A percentile compares a stretch with the other conserved stretches of the same genome.
These are phyloP conservation scores for Thunnus thynnus DNA, from an alignment of 2,113 vertebrate genomes.

Conservation along the genomic window DNA sequence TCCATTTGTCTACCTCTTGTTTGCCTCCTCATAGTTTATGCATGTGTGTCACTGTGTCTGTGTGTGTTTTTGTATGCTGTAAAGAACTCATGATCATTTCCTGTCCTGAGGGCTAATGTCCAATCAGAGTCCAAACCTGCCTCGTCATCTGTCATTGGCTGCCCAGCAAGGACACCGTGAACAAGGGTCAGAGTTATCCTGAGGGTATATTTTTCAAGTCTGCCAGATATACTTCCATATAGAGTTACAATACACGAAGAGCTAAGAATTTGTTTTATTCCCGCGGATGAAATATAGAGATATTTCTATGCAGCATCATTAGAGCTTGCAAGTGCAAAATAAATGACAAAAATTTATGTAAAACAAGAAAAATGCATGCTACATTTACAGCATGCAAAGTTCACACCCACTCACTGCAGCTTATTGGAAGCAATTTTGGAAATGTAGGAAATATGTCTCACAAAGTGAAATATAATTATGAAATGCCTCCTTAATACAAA, in stretches of 20 bases:
- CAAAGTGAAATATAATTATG: no score
- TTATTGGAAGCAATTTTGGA: neutral
- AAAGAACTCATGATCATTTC: conserved; percentile 34
- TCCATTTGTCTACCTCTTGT: neutral
- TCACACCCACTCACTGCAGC: no score
- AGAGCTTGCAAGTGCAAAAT: neutral
- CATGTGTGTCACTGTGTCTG: neutral
- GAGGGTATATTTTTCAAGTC: neutral
- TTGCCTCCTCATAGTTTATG: neutral
- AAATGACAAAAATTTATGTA: no score
- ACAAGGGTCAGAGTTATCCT: conserved; percentile 1
- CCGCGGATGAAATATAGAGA: neutral
- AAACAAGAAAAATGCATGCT: no score
- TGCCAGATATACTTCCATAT: neutral
- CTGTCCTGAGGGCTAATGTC: conserved; percentile 51
- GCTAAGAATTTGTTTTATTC: neutral
- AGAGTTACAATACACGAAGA: neutral
- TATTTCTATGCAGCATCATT: neutral
- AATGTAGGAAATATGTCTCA: no score
- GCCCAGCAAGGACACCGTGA: conserved; percentile 43
- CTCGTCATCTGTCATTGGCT: conserved; percentile 69
- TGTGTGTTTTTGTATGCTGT: neutral
- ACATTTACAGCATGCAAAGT: no score
- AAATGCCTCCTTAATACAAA: neutral
- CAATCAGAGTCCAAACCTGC: conserved; percentile 54